phyloP scores from a whole-genome alignment of 2,113 vertebrate genomes.

The Enhydra lutris region DNA sequence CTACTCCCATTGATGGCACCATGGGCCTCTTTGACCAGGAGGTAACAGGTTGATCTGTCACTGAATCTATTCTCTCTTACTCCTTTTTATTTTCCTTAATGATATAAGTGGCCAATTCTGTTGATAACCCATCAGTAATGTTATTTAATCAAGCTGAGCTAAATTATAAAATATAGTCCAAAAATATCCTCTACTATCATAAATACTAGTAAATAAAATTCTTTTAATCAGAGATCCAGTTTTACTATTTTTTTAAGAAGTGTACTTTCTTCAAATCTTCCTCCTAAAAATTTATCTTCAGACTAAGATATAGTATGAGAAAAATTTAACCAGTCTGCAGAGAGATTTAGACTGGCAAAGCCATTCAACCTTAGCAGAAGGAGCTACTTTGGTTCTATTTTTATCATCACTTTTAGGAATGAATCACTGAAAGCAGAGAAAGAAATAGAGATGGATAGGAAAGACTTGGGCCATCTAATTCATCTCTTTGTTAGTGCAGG shows the following conservation, averaged over 20 bases:
- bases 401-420: slow-evolving; percentile 17
- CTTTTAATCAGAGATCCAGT: background rate
- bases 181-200: background rate
- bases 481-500: slow-evolving; percentile 28
- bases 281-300: slow-evolving; percentile 21
- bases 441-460: slow-evolving; percentile 34
- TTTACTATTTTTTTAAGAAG: background rate
- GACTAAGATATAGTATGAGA: background rate
- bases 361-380: slow-evolving; percentile 49
- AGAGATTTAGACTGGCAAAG: slow-evolving; percentile 54
- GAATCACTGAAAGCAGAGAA: slow-evolving; percentile 46
- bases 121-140: background rate
- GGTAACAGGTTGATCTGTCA: background rate
- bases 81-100: slow-evolving; percentile 7
- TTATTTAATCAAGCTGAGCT: slow-evolving; percentile 1
- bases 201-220: slow-evolving; percentile 44
- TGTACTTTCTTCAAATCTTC: background rate
- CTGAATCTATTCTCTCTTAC: background rate
- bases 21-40: background rate
- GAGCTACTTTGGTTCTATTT: slow-evolving; percentile 48
- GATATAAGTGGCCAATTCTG: background rate
- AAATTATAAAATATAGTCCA: slow-evolving; percentile 9
- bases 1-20: background rate
- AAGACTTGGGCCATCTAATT: slow-evolving; percentile 2
- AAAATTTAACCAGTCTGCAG: background rate